A percentile compares a stretch with the other conserved stretches of the same genome.
Conservation (phyloP, 2,113 vertebrate genomes). For the Ptychochromis oligacanthus region DNA sequence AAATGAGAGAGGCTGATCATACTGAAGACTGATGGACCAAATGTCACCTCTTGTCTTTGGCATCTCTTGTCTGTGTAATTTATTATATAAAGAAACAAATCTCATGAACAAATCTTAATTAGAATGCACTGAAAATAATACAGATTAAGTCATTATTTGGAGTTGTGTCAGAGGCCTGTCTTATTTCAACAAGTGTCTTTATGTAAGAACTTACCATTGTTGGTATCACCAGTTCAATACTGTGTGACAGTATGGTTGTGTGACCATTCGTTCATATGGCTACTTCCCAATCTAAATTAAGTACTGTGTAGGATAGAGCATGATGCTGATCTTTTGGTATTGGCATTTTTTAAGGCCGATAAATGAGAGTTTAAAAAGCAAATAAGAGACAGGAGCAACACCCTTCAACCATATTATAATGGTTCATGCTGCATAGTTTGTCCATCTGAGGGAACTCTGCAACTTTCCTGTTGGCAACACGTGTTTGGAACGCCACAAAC, state of each 20-base stretch:
- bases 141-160: conserved; percentile 1
- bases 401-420: no score
- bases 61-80: neutral
- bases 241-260: neutral
- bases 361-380: no score
- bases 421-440: no score
- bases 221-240: neutral
- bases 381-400: no score
- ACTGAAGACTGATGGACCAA: neutral
- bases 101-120: conserved; percentile 3
- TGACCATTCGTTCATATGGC: neutral
- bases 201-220: neutral
- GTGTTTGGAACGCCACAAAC: no score
- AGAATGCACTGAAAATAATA: neutral
- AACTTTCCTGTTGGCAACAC: no score
- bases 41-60: neutral
- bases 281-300: neutral
- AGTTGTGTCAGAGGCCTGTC: neutral
- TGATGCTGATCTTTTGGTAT: no score
- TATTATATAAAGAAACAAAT: conserved; percentile 9
- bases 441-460: no score
- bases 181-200: neutral
- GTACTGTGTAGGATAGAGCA: neutral
- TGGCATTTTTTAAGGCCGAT: no score
- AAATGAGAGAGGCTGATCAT: neutral